Evolutionary conservation across 2,797 vertebrate species (phyloP).

Genomic region (Antrozous pallidus): DNA sequence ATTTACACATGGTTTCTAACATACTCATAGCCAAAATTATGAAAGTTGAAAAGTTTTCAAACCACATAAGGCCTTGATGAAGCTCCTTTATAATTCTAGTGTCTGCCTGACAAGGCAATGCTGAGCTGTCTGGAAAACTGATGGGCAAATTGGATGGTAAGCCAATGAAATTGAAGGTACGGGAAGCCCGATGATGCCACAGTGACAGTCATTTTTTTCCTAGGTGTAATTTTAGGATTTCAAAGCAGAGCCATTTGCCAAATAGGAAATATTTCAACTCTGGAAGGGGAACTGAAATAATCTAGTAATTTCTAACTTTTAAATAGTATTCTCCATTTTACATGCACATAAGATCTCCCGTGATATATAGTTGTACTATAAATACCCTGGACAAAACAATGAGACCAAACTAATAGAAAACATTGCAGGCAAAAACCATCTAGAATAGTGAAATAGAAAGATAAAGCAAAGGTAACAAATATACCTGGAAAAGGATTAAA

Average conservation of each 20-base stretch:
- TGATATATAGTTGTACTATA: neutral
- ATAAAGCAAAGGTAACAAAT: neutral
- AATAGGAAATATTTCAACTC: conserved; percentile 48
- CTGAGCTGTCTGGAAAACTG: conserved; percentile 11
- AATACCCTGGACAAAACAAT: neutral
- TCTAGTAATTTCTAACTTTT: conserved; percentile 52
- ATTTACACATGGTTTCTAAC: neutral
- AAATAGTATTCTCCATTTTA: conserved; percentile 47
- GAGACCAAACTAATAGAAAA: conserved; percentile 34
- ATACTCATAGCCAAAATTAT: neutral
- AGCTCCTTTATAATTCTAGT: neutral
- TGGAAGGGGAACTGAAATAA: conserved; percentile 51
- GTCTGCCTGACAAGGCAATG: neutral
- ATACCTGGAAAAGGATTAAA: neutral
- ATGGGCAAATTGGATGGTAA: neutral
- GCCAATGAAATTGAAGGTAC: conserved; percentile 12
- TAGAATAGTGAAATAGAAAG: conserved; percentile 16
- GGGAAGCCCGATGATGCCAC: neutral
- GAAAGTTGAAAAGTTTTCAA: conserved; percentile 5
- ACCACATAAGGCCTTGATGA: conserved; percentile 18
- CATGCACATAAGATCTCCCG: neutral
- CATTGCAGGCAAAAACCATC: neutral
- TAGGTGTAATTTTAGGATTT: conserved; percentile 41
- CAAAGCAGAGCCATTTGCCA: conserved; percentile 28
- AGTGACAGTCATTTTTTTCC: neutral